Evolutionary conservation across 2,797 vertebrate genomes (phyloP), one percentile per base, ranked within the genome.

Genomic region (Steatocranus sp.): DNA sequence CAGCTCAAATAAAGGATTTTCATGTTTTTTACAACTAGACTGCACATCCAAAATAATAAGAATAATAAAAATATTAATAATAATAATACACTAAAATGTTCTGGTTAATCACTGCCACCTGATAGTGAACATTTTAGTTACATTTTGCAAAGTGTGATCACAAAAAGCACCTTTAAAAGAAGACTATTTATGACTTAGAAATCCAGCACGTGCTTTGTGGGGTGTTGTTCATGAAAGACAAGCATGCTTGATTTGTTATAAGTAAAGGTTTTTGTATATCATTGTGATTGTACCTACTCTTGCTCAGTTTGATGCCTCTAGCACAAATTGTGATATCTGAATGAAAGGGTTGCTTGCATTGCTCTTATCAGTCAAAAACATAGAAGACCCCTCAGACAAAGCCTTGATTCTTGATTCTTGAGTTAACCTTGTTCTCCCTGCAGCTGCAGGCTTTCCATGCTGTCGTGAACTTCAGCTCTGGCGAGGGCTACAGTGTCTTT

Each of bases 401-500:
- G 14, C 15, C 32, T 53, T 38, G n/a, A 30, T 41, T 61, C 61
- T 81, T 17, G 53, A 54, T 0, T 58, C 54, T 56, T 38, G 1
- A 61, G 30, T 66, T 49, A 20, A 49, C 11, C 2, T 5, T 11
- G 30, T 76, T 68, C 56, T 34, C 49, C 43, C 5, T 30, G 17
- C 78, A 98, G 97, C 97, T 0, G 94, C 97, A 98, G 91, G 97
- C 96, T 1, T 91, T 97, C 56, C 96, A 36, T 36, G 56, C 32
- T 3, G 95, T 96, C 4, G 97, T 97, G 68, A 98, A 97, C 91
- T 98, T 97, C 0, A 96, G 97, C 18, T 97, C 97, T 0, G 82
- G 93, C 1, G 11, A 90, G 54, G 84, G 94, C 83, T 98, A 97
- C 92, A 97, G 97, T 50, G 88, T 91, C 2, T 2, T 1, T 17